A percentile compares a stretch with the other conserved stretches of the same genome.
Conservation (phyloP, 2,888 invertebrate genomes). For the Maniola hyperantus region DNA sequence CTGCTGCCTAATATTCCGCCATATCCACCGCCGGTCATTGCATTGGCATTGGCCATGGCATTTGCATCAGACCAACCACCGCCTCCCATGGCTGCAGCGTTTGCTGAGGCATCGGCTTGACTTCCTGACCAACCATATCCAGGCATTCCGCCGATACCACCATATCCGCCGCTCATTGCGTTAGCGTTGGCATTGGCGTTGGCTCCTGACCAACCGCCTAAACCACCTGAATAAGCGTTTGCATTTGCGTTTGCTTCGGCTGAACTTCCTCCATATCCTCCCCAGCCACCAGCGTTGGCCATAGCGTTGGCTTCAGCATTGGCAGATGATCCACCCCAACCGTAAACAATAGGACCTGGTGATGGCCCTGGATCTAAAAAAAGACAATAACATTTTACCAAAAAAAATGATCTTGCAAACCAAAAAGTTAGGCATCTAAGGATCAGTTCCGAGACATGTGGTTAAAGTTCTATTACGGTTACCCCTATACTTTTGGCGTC, state of each 20-base stretch:
- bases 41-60: slow-evolving; percentile 19
- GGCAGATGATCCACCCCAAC: slow-evolving; percentile 29
- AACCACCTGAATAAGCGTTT: slow-evolving; percentile 32
- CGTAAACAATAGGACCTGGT: not conserved
- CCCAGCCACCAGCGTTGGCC: slow-evolving; percentile 27
- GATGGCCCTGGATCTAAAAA: not conserved
- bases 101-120: slow-evolving; percentile 38
- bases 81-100: not conserved
- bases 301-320: slow-evolving; percentile 36
- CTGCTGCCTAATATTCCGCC: no score
- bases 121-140: slow-evolving; percentile 31
- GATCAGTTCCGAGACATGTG: no score
- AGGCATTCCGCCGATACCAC: slow-evolving; percentile 6
- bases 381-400: not conserved
- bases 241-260: slow-evolving; percentile 39
- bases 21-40: slow-evolving; percentile 2
- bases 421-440: no score
- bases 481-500: no score
- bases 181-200: slow-evolving; percentile 37
- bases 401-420: no score
- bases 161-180: slow-evolving; percentile 29
- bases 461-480: no score
- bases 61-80: no score
- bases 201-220: slow-evolving; percentile 25
- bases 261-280: slow-evolving; percentile 30